These are phyloP conservation scores for Pocillopora damicornis DNA, from an alignment of 64 coral and sea anemone genomes.

Conservation along the genomic window DNA sequence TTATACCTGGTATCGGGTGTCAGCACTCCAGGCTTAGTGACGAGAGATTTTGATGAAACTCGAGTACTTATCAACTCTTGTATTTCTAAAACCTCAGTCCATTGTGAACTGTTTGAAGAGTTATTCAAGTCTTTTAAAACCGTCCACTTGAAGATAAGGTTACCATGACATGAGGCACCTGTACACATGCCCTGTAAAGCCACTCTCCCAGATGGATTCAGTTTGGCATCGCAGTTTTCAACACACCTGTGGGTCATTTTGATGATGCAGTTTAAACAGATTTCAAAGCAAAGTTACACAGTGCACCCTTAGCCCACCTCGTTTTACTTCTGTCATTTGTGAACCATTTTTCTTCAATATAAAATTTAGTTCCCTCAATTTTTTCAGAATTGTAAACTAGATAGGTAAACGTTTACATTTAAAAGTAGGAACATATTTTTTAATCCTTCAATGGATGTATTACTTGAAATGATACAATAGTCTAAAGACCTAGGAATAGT, in stretches of 20 bases:
- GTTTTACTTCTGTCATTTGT: no score
- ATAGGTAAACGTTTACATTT: no score
- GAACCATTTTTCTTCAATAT: no score
- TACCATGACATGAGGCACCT: neutral
- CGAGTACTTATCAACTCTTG: neutral
- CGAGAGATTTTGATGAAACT: neutral
- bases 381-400: no score
- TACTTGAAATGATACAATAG: no score
- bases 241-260: neutral
- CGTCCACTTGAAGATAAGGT: neutral
- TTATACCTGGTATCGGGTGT: neutral
- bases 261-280: no score
- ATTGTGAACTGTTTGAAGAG: neutral
- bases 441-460: no score
- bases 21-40: neutral
- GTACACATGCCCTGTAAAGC: neutral
- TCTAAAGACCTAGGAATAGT: no score
- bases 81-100: neutral
- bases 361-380: no score
- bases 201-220: conserved; percentile 6
- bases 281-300: no score
- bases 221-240: neutral
- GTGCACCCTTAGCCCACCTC: no score
- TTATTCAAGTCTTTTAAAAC: neutral
- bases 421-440: no score